A percentile compares a stretch with the other conserved stretches of the same genome.
phyloP scores from a whole-genome alignment of 1,140 invertebrate species.

The Aphelinus certus region DNA sequence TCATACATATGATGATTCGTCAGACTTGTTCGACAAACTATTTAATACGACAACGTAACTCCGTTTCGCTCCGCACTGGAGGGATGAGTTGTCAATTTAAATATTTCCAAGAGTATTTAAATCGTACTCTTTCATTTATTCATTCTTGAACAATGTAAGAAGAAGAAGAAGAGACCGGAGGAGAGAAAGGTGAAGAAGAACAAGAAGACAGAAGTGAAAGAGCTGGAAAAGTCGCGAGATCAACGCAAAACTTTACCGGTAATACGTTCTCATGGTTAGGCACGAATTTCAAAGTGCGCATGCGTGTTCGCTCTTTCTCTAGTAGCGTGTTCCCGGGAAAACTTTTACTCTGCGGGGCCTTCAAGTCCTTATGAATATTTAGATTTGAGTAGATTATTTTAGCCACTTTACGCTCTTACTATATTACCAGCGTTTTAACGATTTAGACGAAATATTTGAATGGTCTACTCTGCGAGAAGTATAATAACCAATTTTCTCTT shows the following conservation, averaged over 20 bases:
- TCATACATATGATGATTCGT: too few species aligned
- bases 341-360: conserved; percentile 21
- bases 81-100: conserved; percentile 11
- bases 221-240: conserved; percentile 36
- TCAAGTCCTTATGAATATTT: conserved; percentile 42
- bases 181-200: background rate
- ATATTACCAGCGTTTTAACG: conserved; percentile 28
- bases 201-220: background rate
- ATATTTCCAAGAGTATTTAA: conserved; percentile 16
- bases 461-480: background rate
- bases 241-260: conserved; percentile 38
- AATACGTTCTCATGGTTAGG: conserved; percentile 37
- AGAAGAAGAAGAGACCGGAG: conserved; percentile 21
- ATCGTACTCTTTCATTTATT: conserved; percentile 30
- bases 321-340: conserved; percentile 3
- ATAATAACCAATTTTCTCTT: conserved; percentile 21
- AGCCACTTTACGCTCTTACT: conserved; percentile 35
- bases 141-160: conserved; percentile 37
- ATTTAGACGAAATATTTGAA: conserved; percentile 38
- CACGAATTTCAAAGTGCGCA: conserved; percentile 37
- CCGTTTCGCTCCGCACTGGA: too few species aligned
- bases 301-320: conserved; percentile 15
- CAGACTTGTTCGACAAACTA: too few species aligned
- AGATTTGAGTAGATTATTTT: conserved; percentile 34
- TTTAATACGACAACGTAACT: too few species aligned